Evolutionary conservation across 2,113 vertebrate genomes (phyloP).

Genomic region (Hipposideros armiger): DNA sequence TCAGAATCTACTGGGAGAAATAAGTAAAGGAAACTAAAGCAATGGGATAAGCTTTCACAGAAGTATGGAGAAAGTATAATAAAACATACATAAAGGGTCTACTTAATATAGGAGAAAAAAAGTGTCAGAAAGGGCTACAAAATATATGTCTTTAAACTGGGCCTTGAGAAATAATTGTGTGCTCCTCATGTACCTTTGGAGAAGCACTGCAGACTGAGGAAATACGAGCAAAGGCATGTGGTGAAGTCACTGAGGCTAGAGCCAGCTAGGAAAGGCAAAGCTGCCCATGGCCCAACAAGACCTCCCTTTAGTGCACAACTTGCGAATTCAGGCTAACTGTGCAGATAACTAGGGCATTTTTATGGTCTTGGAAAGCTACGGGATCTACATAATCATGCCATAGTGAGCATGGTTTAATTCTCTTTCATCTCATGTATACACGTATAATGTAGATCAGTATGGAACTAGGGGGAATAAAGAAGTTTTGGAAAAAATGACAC

Average conservation of each 20-base stretch:
- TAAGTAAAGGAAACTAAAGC: neutral
- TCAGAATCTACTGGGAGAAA: neutral
- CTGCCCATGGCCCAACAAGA: neutral
- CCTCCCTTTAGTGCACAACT: neutral
- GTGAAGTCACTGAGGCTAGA: neutral
- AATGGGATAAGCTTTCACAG: neutral
- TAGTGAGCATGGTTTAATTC: neutral
- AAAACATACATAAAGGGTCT: neutral
- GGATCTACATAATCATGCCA: neutral
- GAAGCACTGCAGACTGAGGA: neutral
- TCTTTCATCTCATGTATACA: neutral
- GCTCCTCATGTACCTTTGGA: neutral
- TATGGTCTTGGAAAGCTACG: neutral
- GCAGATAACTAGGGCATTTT: neutral
- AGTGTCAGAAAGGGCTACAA: neutral
- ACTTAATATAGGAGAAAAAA: neutral
- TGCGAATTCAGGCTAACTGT: neutral
- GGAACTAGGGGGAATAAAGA: neutral
- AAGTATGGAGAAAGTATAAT: neutral
- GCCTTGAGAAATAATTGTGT: neutral
- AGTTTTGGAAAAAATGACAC: neutral
- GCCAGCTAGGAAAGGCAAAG: neutral
- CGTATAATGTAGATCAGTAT: neutral
- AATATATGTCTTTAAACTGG: neutral
- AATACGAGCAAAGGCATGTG: neutral